Percentiles rank a stretch among this genome's conserved stretches.
Evolutionary conservation across 2,797 vertebrate species (phyloP).

Genomic region (Silurus lanzhouensis): DNA sequence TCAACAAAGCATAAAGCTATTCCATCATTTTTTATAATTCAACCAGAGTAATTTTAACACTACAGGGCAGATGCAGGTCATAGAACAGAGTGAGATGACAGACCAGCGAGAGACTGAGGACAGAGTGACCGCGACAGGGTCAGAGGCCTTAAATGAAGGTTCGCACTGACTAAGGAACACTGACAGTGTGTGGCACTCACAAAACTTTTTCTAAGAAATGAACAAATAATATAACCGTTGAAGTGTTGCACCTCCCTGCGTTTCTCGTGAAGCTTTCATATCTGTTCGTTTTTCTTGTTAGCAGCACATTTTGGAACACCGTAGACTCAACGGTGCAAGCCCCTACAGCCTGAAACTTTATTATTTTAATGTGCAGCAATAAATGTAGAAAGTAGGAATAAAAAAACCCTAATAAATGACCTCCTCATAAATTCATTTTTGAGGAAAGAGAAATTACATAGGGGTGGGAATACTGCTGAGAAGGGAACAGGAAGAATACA

Average conservation of each 20-base stretch:
- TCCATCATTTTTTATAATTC: background rate
- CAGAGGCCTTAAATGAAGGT: constrained; percentile 20
- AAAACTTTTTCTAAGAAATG: background rate
- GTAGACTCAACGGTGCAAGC: background rate
- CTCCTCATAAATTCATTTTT: constrained; percentile 42
- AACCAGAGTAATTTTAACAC: background rate
- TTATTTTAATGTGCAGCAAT: background rate
- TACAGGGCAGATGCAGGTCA: constrained; percentile 11
- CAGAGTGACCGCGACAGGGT: background rate
- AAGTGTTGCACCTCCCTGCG: background rate
- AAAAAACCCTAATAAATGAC: background rate
- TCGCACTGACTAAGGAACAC: background rate
- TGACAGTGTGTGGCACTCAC: background rate
- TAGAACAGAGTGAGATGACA: background rate
- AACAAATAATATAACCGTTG: background rate
- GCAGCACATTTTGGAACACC: background rate
- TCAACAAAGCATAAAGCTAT: background rate
- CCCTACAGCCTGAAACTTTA: background rate
- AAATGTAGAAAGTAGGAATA: background rate
- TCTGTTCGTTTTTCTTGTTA: background rate
- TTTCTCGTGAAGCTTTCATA: background rate
- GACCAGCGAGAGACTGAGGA: background rate
- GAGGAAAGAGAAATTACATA: background rate
- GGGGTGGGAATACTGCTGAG: background rate
- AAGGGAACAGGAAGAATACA: background rate